Conservation (phyloP, 2,888 invertebrate genomes). For the Eupeodes luniger region DNA sequence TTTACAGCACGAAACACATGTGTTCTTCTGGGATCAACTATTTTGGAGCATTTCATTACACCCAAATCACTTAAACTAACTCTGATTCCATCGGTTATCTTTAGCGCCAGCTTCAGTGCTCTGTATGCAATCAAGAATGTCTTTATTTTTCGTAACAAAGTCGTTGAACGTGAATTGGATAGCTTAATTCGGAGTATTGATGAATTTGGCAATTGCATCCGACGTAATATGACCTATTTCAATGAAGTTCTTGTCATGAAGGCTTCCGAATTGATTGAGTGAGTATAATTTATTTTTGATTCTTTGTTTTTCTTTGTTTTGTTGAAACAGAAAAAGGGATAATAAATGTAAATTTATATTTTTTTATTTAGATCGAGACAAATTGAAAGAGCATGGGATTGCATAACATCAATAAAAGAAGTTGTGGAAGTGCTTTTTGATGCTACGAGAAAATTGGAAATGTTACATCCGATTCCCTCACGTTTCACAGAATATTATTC, state of each 20-base stretch:
- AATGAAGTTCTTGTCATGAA: conserved; percentile 83
- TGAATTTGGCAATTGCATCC: conserved; percentile 83
- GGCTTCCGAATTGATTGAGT: conserved; percentile 82
- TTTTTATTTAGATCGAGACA: conserved; percentile 80
- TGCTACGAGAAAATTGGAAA: conserved; percentile 82
- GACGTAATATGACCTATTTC: conserved; percentile 83
- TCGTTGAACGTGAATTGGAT: conserved; percentile 81
- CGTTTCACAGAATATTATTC: conserved; percentile 81
- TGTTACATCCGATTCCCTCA: conserved; percentile 79
- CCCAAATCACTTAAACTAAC: conserved; percentile 79
- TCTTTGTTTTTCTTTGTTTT: neutral
- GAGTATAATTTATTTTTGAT: conserved; percentile 25
- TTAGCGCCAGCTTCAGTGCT: conserved; percentile 80
- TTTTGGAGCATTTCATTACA: conserved; percentile 81
- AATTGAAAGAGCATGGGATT: conserved; percentile 83
- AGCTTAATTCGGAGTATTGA: conserved; percentile 81
- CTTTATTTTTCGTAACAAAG: conserved; percentile 81
- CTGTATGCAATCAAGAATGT: conserved; percentile 80
- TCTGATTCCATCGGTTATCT: conserved; percentile 79
- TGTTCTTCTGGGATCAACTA: conserved; percentile 79
- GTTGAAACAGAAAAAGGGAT: no score
- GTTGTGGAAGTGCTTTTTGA: conserved; percentile 82
- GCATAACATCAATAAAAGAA: conserved; percentile 83
- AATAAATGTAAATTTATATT: neutral
- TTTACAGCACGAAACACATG: conserved; percentile 81